Evolutionary conservation across 1,140 invertebrate species (phyloP).

Genomic region (Magallana gigas): DNA sequence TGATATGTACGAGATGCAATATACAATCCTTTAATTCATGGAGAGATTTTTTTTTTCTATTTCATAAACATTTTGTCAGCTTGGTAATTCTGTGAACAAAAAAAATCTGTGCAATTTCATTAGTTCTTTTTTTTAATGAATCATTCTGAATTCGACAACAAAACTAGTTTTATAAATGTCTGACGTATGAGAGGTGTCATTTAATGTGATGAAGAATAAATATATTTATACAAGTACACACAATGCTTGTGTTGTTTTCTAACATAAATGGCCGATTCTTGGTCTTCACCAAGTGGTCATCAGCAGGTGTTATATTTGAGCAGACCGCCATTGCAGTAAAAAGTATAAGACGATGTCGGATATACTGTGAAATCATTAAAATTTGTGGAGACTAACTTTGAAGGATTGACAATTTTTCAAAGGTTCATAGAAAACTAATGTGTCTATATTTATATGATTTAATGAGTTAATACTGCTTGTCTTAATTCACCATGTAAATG

Average conservation of each 20-base stretch:
- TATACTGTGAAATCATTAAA: too few species aligned
- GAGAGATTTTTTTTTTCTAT: background rate
- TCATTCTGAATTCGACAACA: background rate
- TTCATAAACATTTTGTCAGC: background rate
- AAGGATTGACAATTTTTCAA: too few species aligned
- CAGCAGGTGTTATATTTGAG: too few species aligned
- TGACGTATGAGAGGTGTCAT: conserved; percentile 19
- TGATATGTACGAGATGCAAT: background rate
- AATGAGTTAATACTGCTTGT: too few species aligned
- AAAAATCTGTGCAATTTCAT: background rate
- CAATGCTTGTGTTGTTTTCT: background rate
- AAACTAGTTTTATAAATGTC: background rate
- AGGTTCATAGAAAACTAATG: too few species aligned
- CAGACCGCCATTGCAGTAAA: too few species aligned
- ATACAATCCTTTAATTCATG: background rate
- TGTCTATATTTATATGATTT: too few species aligned
- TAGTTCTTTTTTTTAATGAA: background rate
- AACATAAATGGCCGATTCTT: too few species aligned
- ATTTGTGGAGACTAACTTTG: too few species aligned
- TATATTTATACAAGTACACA: conserved; percentile 34
- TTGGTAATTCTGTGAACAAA: conserved; percentile 10
- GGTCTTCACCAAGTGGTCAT: too few species aligned
- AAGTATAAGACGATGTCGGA: too few species aligned
- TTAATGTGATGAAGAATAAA: conserved; percentile 33
- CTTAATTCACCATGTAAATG: too few species aligned